Base-by-base conservation (phyloP, 1,140 invertebrate genomes). In the Lerema accius region DNA sequence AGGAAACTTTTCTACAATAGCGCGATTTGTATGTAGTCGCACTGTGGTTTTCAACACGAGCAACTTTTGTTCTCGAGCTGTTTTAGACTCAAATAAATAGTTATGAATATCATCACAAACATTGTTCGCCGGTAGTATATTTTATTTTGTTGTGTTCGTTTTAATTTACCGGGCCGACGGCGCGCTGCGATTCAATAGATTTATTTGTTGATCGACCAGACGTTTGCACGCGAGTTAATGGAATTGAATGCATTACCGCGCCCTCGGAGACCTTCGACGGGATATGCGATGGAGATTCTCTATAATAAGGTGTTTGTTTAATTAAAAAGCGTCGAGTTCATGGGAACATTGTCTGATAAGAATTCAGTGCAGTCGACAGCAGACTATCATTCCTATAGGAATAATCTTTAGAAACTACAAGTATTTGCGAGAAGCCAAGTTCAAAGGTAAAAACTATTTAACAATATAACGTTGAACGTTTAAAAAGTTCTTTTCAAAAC, bases 221-320 rank as follows among this genome's bases (percentile, higher is more conserved):
- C 46, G 48, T 53, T 43, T 11, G 39, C 63, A 50, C 17, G 46
- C 32, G 37, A 49, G 32, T 50, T 37, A 58, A 49, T 32, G 45
- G 23, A 58, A 51, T 15, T 16, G 15, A 63, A 63, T 55, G 37
- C 51, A 55, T 37, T 55, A 43, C 51, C 19, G 51, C 37, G 9
- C 37, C 13, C 14, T 19, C 5, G 15, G 19, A 35, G 35, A 53
- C 50, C 35, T 40, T 40, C 35, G 19, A 55, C 13, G 9, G 17
- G 51, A 40, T 16, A 43, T 15, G 6, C 19, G 0, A 43, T n/a
- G 9, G 10, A 55, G 39, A 55, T 43, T 43, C 37, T 16, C 51
- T 10, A 11, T 9, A 55, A 15, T 55, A 40, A 13, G 11, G 19
- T 43, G 13, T n/a, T 13, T 11, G 16, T 55, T 40, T 26, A 4